phyloP scores from a whole-genome alignment of 2,888 invertebrate genomes.

The Pinctada fucata region DNA sequence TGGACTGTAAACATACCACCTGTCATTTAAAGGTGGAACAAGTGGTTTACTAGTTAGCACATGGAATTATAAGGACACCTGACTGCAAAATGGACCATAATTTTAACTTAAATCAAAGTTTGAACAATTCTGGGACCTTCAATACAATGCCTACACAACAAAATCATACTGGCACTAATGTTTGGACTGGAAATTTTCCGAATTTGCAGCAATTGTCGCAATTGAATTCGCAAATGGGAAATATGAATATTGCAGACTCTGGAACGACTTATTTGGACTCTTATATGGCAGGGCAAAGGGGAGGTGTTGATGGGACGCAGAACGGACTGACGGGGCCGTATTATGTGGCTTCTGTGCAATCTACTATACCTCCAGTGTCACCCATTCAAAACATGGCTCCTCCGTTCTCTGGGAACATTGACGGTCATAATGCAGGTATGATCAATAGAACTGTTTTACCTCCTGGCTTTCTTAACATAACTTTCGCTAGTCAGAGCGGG shows the following conservation, averaged over 20 bases:
- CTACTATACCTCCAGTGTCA: conserved; percentile 26
- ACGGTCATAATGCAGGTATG: neutral
- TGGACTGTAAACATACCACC: neutral
- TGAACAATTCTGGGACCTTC: conserved; percentile 37
- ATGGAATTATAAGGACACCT: neutral
- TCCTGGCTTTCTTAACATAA: neutral
- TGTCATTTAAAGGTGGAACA: neutral
- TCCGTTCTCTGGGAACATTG: neutral
- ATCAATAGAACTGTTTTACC: neutral
- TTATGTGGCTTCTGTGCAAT: conserved; percentile 32
- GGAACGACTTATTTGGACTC: conserved; percentile 37
- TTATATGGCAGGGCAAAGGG: conserved; percentile 21
- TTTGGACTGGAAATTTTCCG: conserved; percentile 38
- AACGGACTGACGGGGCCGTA: conserved; percentile 23
- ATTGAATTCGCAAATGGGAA: conserved; percentile 45
- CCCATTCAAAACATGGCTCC: conserved; percentile 15
- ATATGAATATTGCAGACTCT: conserved; percentile 34
- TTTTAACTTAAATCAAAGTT: conserved; percentile 39
- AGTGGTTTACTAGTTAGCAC: neutral
- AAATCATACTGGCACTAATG: conserved; percentile 36
- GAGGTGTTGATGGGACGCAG: conserved; percentile 8
- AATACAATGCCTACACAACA: conserved; percentile 42
- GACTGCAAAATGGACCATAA: conserved; percentile 48
- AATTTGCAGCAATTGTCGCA: conserved; percentile 53
- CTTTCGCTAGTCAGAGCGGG: neutral